Base-by-base conservation (phyloP, 2,113 vertebrate species). In the Dromaius novaehollandiae region DNA sequence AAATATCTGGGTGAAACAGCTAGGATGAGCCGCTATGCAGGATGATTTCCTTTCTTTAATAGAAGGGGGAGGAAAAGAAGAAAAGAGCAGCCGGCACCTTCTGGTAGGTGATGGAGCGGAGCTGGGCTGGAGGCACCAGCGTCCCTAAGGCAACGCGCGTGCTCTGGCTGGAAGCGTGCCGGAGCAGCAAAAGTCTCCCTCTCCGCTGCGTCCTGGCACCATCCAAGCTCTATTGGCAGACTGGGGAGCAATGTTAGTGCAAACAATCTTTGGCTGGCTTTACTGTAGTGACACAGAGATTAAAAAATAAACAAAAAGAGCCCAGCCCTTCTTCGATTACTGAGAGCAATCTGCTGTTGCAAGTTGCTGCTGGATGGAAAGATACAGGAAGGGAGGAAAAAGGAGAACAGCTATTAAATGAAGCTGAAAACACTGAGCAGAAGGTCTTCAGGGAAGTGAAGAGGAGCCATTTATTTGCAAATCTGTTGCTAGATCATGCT, bases 151-250 rank as follows among this genome's bases (percentile, higher is more conserved):
- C 73, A n/a, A 22, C 4, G 66, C 68, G 64, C 3, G 3, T n/a
- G 50, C n/a, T 70, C 26, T 0, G 0, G 38, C 69, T 60, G 73
- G 69, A 69, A 69, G 42, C 0, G 2, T 4, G 6, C 15, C 0
- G 4, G 32, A 64, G 7, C 75, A 38, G 65, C 18, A 25, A 6
- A 40, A 60, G 1, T 26, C 51, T 91, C 38, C 65, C 76, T 61
- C 53, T 92, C 80, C 73, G 68, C 80, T 75, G 75, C 25, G 66
- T 79, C 77, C 94, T 96, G 96, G 86, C 88, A 78, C 3, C 3
- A 38, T 10, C 68, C 71, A 7, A 77, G 60, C 51, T 66, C 51
- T 4, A 0, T 7, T 69, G 78, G 93, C 75, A 83, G 69, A 60
- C 42, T 16, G 60, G 4, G 73, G 69, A 86, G 73, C 73, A 88